Evolutionary conservation across 1,140 invertebrate genomes (phyloP), one percentile per base, ranked within the genome.

Genomic region (Ips typographus): DNA sequence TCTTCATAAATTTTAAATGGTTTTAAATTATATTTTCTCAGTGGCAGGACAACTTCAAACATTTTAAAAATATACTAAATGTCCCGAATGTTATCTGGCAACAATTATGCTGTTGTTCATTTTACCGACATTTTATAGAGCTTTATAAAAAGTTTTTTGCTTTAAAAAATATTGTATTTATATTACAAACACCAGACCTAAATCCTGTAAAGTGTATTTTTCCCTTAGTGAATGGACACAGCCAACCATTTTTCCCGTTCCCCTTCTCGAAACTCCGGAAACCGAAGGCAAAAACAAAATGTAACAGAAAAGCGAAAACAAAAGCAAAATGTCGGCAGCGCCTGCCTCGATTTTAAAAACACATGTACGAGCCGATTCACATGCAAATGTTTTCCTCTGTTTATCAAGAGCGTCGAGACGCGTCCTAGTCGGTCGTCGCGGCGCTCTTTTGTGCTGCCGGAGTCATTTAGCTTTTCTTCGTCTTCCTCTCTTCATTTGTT

Each of bases 401-500:
- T 76, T 76, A 76, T 76, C 75, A 76, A 76, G 73, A 65, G 74
- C 49, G 63, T 68, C 47, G 68, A 39, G 58, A 62, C 65, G 65
- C 56, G 61, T 65, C 44, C 66, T 7, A 65, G 70, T 71, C 68
- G 55, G 55, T 40, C 58, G 66, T 66, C 61, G 56, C 71, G 75
- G 68, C 71, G 67, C 68, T 72, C 75, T 76, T 76, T 76, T 76
- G 75, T 76, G 44, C 58, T 76, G 70, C 75, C 66, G 22, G 22
- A 74, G 73, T 76, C 75, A 76, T 76, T 76, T 76, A 75, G 73
- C 73, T 73, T 68, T 75, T 74, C 73, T 74, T 74, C 73, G 57
- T 70, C 73, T 76, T 76, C 75, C 75, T 76, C 22, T 22, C 73
- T 75, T 76, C 75, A 73, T 76, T 76, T 76, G 75, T 76, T 74